These are phyloP conservation scores for Ormyrus pomaceus DNA, from an alignment of 2,888 invertebrate species.

Conservation along the genomic window DNA sequence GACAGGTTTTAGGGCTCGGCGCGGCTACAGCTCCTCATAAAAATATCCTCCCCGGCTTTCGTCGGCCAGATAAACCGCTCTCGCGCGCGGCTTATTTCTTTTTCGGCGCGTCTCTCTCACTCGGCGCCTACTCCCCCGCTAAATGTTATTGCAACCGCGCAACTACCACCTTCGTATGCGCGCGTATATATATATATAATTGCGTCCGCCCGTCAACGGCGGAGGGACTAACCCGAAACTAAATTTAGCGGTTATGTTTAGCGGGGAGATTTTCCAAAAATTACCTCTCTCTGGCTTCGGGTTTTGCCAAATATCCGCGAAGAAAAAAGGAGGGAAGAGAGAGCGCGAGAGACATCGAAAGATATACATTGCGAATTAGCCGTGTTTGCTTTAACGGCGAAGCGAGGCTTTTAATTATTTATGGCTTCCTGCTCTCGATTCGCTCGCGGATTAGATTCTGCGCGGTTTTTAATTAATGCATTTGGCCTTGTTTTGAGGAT, in stretches of 20 bases:
- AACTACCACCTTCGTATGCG: not conserved
- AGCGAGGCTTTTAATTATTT: no score
- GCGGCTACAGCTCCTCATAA: slow-evolving; percentile 65
- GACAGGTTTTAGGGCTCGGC: slow-evolving; percentile 14
- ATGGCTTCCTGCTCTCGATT: no score
- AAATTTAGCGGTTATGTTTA: not conserved
- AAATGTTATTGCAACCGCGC: slow-evolving; percentile 34
- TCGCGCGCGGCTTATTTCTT: slow-evolving; percentile 1
- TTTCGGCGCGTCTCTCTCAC: not conserved
- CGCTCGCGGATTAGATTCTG: no score
- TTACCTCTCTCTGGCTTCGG: slow-evolving; percentile 51
- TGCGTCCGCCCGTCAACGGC: slow-evolving; percentile 13
- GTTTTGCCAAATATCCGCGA: slow-evolving; percentile 16
- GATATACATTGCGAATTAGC: no score
- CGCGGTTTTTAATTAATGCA: no score
- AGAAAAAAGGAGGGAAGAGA: not conserved
- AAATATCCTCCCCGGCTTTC: slow-evolving; percentile 65
- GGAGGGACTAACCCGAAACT: not conserved
- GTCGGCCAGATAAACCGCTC: slow-evolving; percentile 30
- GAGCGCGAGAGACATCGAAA: no score
- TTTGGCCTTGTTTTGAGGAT: no score
- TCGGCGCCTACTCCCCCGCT: not conserved
- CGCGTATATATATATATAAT: not conserved
- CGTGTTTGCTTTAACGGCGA: no score
- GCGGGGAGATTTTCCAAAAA: slow-evolving; percentile 60